Evolutionary conservation across 2,113 vertebrate genomes (phyloP).

Genomic region (Xyliphius kryptos): DNA sequence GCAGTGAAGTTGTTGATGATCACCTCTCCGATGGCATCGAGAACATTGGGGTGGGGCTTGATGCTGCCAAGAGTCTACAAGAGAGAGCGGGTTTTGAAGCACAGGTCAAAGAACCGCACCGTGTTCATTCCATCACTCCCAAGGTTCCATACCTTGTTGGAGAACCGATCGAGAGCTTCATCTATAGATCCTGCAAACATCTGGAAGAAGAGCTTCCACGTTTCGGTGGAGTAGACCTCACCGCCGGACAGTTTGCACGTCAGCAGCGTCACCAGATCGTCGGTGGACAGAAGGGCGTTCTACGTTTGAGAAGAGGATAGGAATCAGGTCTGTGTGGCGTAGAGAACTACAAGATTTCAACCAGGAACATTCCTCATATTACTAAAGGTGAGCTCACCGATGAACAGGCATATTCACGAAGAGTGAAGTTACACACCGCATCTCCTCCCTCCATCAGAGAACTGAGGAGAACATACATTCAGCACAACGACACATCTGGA

Average conservation of each 20-base stretch:
- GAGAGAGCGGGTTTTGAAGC: no score
- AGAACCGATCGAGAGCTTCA: constrained; percentile 35
- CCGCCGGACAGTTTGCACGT: constrained; percentile 35
- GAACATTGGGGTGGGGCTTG: neutral
- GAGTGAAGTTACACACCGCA: constrained; percentile 11
- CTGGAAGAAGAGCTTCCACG: constrained; percentile 50
- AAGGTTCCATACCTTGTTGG: constrained; percentile 31
- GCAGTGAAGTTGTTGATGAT: constrained; percentile 18
- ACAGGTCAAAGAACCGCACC: no score
- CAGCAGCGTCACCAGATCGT: constrained; percentile 36
- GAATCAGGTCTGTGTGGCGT: no score
- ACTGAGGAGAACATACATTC: neutral
- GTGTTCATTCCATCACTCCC: neutral
- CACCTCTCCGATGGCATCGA: constrained; percentile 26
- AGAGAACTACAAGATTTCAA: no score
- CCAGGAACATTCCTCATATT: no score
- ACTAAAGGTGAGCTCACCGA: neutral
- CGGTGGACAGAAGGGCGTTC: constrained; percentile 27
- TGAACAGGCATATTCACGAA: constrained; percentile 2
- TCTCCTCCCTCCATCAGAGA: neutral
- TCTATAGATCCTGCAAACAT: constrained; percentile 36
- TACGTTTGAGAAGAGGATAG: no score
- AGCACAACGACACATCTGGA: neutral
- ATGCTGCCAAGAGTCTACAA: neutral
- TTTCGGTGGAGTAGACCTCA: constrained; percentile 14